A percentile compares a stretch with the other conserved stretches of the same genome.
Conservation (phyloP, 2,113 vertebrate genomes). For the Odontophorus gujanensis region DNA sequence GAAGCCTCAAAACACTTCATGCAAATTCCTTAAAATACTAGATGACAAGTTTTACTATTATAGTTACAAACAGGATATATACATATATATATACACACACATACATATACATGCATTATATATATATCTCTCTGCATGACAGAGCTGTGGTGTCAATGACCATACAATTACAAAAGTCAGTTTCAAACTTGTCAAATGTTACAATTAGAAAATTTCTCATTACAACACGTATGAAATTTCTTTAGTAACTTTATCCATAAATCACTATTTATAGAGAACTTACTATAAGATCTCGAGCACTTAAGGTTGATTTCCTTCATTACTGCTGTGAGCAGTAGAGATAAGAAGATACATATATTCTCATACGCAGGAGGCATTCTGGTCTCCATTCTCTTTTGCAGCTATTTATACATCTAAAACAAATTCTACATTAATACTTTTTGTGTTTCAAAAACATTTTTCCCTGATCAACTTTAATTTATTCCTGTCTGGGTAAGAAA, state of each 20-base stretch:
- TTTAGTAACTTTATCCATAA: neutral
- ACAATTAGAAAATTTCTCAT: neutral
- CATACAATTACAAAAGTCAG: neutral
- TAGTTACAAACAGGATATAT: neutral
- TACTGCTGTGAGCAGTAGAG: neutral
- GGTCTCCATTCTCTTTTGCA: neutral
- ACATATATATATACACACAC: neutral
- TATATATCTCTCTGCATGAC: neutral
- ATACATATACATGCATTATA: too few species aligned
- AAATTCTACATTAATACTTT: neutral
- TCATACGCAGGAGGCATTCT: neutral
- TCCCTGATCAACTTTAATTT: neutral
- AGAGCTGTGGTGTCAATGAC: neutral
- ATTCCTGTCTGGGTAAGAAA: accelerated
- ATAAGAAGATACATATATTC: neutral
- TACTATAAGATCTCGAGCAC: neutral
- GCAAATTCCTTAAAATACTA: conserved; percentile 24
- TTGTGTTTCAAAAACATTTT: neutral
- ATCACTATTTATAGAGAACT: neutral
- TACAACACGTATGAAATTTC: neutral
- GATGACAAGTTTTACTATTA: neutral
- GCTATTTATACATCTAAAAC: neutral
- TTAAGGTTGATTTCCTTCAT: neutral
- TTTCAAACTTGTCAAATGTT: neutral
- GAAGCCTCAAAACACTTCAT: conserved; percentile 44